Base-by-base conservation (phyloP, 2,113 vertebrate genomes). In the Thamnophis sirtalis region DNA sequence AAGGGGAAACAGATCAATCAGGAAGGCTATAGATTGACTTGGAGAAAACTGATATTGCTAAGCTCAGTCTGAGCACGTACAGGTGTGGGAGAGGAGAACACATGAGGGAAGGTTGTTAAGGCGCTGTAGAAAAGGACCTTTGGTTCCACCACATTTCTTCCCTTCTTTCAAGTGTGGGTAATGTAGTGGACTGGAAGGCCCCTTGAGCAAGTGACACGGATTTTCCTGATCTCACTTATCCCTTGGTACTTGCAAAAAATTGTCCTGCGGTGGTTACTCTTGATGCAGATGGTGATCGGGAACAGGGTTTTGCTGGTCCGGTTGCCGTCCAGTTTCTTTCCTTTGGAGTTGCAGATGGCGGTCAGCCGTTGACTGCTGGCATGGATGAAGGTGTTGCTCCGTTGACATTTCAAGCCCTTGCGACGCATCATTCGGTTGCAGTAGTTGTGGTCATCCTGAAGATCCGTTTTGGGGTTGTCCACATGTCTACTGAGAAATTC, bases 301-400 rank as follows among this genome's bases (percentile, higher is more conserved):
- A 89, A 89, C 28, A 89, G 60, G 60, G 56, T 89, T n/a, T 53
- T 89, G 58, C 89, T 89, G 89, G 48, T 89, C 49, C 53, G 89
- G 24, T 89, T 89, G 15, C 89, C 49, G 0, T 73, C 49, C 5
- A 90, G 51, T 22, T 1, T 43, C 33, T 28, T 73, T 80, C 68
- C 51, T 19, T 21, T 3, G 0, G 51, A 90, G 43, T 5, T 84
- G 68, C 89, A 90, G 89, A 90, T 86, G 84, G 84, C 28, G 1
- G 17, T n/a, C 38, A 58, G 54, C 1, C 7, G 89, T n/a, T 53
- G 2, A 8, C 28, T 11, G 3, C 26, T 58, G 54, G 54, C 43
- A 1, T 91, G 80, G 51, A 90, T 90, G 68, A 90, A 90, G 7
- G 89, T 90, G 51, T 90, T 90, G 51, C 50, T 38, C 4, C n/a